These are phyloP conservation scores for Benthochromis sp. DNA, from an alignment of 2,113 vertebrate species.

Conservation along the genomic window DNA sequence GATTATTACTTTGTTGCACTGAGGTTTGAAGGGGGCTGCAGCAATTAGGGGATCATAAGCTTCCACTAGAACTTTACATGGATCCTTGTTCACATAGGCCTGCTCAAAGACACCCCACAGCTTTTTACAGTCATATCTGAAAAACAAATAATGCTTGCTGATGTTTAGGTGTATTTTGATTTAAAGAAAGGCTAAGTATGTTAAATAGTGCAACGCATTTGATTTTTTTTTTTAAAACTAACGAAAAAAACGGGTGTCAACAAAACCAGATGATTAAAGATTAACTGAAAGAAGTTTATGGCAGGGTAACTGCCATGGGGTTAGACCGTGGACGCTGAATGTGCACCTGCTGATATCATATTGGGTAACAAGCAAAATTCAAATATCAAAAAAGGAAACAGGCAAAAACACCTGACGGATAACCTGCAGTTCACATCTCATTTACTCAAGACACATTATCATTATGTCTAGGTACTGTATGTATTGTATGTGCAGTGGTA, in stretches of 20 bases:
- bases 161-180: background rate
- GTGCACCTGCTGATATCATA: background rate
- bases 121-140: slow-evolving; percentile 21
- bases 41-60: slow-evolving; percentile 49
- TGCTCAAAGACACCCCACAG: slow-evolving; percentile 49
- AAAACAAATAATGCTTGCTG: background rate
- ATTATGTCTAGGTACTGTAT: background rate
- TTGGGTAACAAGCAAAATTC: background rate
- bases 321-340: background rate
- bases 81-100: slow-evolving; percentile 52
- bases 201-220: background rate
- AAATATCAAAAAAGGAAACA: background rate
- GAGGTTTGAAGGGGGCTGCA: background rate
- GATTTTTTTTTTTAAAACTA: background rate
- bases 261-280: background rate
- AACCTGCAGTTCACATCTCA: background rate
- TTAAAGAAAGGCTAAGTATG: background rate
- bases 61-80: slow-evolving; percentile 34
- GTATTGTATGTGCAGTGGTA: background rate
- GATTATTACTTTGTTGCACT: slow-evolving; percentile 55
- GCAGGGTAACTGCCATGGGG: too few relatives aligned
- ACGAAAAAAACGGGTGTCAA: fast-evolving
- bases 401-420: background rate
- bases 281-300: background rate
- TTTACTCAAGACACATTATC: background rate